These are phyloP conservation scores for Ceratosolen solmsi DNA, from an alignment of 1,140 invertebrate species.

Conservation along the genomic window DNA sequence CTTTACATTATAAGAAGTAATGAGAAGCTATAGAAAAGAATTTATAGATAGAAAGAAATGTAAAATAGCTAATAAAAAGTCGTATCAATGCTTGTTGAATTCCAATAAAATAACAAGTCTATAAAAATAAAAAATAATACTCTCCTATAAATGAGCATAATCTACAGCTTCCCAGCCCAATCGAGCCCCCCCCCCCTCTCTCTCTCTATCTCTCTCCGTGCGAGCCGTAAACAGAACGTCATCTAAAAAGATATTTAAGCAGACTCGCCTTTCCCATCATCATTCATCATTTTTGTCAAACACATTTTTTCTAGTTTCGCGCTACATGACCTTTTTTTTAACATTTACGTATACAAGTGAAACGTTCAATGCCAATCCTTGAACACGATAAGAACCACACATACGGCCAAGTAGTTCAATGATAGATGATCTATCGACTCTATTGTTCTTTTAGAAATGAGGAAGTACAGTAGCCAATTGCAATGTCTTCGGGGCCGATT, in stretches of 20 bases:
- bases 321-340: neutral
- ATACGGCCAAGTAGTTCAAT: slow-evolving; percentile 35
- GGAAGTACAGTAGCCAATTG: slow-evolving; percentile 16
- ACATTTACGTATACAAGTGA: neutral
- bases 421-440: slow-evolving; percentile 6
- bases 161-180: no score
- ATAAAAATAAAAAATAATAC: no score
- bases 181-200: neutral
- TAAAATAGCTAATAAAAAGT: no score
- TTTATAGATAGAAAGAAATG: no score
- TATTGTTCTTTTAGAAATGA: slow-evolving; percentile 34
- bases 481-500: neutral
- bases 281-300: neutral
- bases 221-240: no score
- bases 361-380: slow-evolving; percentile 34
- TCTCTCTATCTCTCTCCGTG: slow-evolving; percentile 6
- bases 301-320: neutral
- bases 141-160: no score
- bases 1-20: no score
- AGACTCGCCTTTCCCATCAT: no score
- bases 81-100: no score
- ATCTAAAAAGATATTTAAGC: no score
- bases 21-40: no score
- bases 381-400: slow-evolving; percentile 26
- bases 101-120: no score